Base-by-base conservation (phyloP, 2,113 vertebrate genomes). In the Lasiurus borealis region DNA sequence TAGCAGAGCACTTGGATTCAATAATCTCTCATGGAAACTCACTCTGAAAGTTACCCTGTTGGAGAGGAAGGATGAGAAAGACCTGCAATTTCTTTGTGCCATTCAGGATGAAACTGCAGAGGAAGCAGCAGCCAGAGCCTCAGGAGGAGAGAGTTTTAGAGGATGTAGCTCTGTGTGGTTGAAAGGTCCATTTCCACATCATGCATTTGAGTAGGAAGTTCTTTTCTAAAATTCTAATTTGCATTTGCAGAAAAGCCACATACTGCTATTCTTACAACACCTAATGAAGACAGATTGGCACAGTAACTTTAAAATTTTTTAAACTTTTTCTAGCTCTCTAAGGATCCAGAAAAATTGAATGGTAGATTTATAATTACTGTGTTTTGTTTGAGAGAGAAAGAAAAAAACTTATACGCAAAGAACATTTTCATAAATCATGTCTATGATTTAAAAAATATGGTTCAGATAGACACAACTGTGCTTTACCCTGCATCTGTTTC, bases 371-470 rank as follows among this genome's bases (percentile, higher is more conserved):
- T 97, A 98, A 98, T 98, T 98, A 98, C 97, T 95, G 91, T 97
- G 16, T 71, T 94, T 94, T 95, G 95, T 98, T 98, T 96, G 95
- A 98, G 94, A 95, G 31, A 95, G 96, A 98, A 96, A 95, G 88
- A 95, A 96, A 97, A 62, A 97, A 76, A 93, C 87, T 97, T 97
- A 98, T 97, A 96, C 11, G 68, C 68, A 96, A 97, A 98, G 98
- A 98, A 98, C 98, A 97, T 98, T 98, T 98, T 97, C 96, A 98
- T 98, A 98, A 98, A 98, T 98, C 98, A 98, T 97, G 97, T 93
- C 90, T 89, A 71, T 98, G 98, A 98, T 98, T 98, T 94, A 97
- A 98, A 98, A 98, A 98, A 98, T 94, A 97, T 98, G 98, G 95
- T 96, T 96, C 87, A 73, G 98, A 98, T 97, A 98, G 98, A 98